Conservation (phyloP, 2,113 vertebrate genomes). For the Chroicocephalus ridibundus region DNA sequence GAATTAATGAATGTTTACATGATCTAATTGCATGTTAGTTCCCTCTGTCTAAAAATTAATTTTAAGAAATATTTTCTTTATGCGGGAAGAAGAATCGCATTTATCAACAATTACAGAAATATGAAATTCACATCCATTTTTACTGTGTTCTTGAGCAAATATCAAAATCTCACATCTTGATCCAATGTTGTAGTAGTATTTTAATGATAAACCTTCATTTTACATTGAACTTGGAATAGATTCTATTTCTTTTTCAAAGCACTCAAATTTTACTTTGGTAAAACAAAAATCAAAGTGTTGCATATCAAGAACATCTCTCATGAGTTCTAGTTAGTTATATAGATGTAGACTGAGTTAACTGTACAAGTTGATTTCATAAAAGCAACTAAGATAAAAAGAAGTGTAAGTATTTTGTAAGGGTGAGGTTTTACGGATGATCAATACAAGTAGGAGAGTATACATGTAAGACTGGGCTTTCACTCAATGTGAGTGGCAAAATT, state of each 20-base stretch:
- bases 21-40: not conserved
- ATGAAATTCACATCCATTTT: not conserved
- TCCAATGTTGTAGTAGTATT: not conserved
- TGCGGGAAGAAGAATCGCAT: not conserved
- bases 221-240: not conserved
- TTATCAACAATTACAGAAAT: not conserved
- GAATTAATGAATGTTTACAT: not conserved
- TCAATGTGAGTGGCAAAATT: not conserved
- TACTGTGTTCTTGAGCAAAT: not conserved
- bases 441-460: not conserved
- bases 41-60: not conserved
- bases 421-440: slow-evolving; percentile 16
- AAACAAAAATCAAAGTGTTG: not conserved
- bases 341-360: not conserved
- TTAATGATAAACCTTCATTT: not conserved
- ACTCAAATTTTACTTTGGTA: not conserved
- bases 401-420: not conserved
- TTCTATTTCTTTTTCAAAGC: not conserved
- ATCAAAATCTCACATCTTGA: not conserved
- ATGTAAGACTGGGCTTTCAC: not conserved
- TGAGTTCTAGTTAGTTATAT: not conserved
- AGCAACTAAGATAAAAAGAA: slow-evolving; percentile 4
- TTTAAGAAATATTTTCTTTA: not conserved
- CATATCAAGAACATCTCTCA: not conserved
- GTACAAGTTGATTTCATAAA: slow-evolving; percentile 34